Conservation (phyloP, 2,797 vertebrate genomes). For the Pipistrellus nathusii region DNA sequence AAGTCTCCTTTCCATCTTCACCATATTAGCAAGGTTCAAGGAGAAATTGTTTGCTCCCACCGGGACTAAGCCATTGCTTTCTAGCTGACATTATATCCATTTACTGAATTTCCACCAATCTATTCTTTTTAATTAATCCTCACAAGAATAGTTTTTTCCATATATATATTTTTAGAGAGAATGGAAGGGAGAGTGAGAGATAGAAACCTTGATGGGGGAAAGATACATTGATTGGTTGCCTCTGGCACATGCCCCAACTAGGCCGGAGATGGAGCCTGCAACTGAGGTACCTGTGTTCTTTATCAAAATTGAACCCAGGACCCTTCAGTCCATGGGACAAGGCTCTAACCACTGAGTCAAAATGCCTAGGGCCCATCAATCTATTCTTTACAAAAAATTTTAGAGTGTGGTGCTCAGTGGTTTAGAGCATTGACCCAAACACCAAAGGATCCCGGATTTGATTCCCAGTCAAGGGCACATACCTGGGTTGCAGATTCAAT, state of each 20-base stretch:
- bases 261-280: not conserved
- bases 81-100: not conserved
- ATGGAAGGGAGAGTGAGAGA: not conserved
- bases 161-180: not conserved
- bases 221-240: not conserved
- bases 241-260: not conserved
- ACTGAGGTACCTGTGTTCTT: not conserved
- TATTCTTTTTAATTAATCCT: not conserved
- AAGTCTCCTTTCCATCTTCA: not conserved
- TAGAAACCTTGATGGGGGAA: not conserved
- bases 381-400: not conserved
- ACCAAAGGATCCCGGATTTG: too few relatives aligned
- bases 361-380: not conserved
- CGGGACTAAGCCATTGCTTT: not conserved
- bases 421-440: too few relatives aligned
- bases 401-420: too few relatives aligned
- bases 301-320: not conserved
- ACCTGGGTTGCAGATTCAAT: too few relatives aligned
- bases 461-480: too few relatives aligned
- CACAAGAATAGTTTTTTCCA: not conserved
- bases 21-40: not conserved
- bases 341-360: not conserved
- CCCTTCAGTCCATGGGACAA: not conserved
- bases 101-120: not conserved
- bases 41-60: not conserved